Conservation (phyloP, 1,140 invertebrate species). For the Lycorma delicatula region DNA sequence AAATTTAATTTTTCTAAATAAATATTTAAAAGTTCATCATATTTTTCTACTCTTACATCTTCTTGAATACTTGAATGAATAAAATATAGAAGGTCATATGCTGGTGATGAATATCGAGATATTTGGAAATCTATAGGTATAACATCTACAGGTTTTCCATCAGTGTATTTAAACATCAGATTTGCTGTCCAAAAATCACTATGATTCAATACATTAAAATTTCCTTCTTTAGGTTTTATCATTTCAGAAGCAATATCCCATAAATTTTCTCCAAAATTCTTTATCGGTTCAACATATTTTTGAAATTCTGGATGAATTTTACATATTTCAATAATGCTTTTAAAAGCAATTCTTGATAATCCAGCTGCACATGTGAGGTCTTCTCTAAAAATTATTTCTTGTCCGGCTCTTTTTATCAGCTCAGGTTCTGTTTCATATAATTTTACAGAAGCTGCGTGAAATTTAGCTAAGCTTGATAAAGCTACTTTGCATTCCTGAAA, state of each 20-base stretch:
- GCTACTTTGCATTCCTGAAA: no score
- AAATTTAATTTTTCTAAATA: neutral
- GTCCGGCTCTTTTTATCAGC: no score
- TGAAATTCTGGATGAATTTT: neutral
- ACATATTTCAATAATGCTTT: no score
- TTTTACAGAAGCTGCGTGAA: no score
- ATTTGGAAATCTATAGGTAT: conserved; percentile 1
- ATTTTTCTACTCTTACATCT: neutral
- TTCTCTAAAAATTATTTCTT: no score
- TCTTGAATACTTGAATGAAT: neutral
- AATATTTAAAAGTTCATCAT: neutral
- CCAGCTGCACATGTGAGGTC: no score
- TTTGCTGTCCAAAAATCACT: neutral
- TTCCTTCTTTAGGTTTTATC: neutral
- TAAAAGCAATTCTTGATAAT: no score
- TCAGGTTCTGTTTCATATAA: no score
- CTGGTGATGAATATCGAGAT: neutral
- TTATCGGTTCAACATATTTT: neutral
- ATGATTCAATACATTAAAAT: conserved; percentile 8
- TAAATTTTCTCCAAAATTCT: neutral
- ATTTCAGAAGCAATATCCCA: neutral
- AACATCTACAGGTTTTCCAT: neutral
- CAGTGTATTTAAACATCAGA: conserved; percentile 2
- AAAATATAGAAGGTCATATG: neutral
- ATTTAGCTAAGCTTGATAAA: no score